Base-by-base conservation (phyloP, 2,113 vertebrate genomes). In the Oryzias woworae region DNA sequence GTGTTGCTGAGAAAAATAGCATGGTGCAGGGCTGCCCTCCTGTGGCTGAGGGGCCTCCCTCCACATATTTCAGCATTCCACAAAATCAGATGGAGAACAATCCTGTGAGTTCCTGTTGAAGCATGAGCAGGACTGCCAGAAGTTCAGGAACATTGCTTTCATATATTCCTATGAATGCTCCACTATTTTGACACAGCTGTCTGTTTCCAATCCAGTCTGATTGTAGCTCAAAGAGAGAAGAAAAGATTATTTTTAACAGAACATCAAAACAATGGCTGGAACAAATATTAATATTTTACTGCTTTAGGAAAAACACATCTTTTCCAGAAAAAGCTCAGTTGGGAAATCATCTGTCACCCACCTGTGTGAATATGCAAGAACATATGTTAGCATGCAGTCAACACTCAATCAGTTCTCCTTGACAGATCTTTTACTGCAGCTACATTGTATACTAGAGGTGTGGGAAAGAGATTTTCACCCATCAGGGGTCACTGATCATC, bases 11-110 rank as follows among this genome's bases (percentile, higher is more conserved):
- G 41, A 42, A 47, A 47, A 58, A 36, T 47, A 65, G 55, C 41
- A 18, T 23, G 64, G 77, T 53, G 56, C 44, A 4, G 68, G 70
- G 69, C 80, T 87, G 84, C 89, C 78, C 82, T 73, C 87, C 28
- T 24, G 81, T 82, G 85, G 85, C 47, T 14, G 31, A 64, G 8
- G 8, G 22, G 36, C 46, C 31, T 5, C 58, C 7, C 55, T 36
- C 65, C 14, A 14, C 15, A 14, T 20, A 18, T 49, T 71, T 31
- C 36, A 24, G 15, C 14, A 46, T 51, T 49, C 42, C 20, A 6
- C 16, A 62, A 7, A 59, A 43, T n/a, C 17, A 57, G 16, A 49
- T 67, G 81, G 73, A 85, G 86, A 78, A 73, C 16, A 62, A 48
- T 42, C 70, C 18, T 48, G 10, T 36, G 10, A 36, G 36, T 36